phyloP scores from a whole-genome alignment of 2,888 invertebrate genomes.

The Parochlus steinenii region DNA sequence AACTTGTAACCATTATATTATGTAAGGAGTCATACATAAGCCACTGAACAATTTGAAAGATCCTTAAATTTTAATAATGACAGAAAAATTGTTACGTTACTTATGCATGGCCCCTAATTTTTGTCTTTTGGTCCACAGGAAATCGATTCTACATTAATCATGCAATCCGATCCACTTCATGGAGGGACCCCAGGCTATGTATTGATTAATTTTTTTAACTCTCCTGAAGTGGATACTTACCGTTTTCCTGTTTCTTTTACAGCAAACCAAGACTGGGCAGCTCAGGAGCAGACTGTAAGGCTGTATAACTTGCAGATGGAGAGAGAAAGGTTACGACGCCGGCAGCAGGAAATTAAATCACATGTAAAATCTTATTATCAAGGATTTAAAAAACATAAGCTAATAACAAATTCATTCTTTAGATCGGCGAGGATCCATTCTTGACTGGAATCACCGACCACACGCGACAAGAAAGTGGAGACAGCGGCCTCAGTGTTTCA shows the following conservation, averaged over 20 bases:
- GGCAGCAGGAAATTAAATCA: constrained; percentile 63
- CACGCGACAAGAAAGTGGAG: constrained; percentile 85
- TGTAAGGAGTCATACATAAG: no score
- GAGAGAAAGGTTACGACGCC: constrained; percentile 70
- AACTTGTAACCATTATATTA: no score
- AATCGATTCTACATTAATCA: constrained; percentile 58
- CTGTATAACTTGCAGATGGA: constrained; percentile 75
- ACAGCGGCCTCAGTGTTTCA: constrained; percentile 85
- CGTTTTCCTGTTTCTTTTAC: neutral
- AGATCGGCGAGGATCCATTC: constrained; percentile 45
- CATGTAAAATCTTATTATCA: constrained; percentile 5
- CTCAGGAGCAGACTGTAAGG: constrained; percentile 47
- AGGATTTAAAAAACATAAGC: no score
- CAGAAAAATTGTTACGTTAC: no score
- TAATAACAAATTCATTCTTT: constrained; percentile 1
- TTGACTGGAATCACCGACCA: constrained; percentile 70
- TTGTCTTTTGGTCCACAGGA: no score
- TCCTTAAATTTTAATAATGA: no score
- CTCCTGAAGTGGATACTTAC: neutral
- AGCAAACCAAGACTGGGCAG: constrained; percentile 12
- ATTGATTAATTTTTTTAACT: constrained; percentile 35
- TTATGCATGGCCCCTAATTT: no score
- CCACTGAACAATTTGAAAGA: no score
- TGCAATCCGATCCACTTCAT: constrained; percentile 84
- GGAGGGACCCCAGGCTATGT: constrained; percentile 98